Evolutionary conservation across 2,888 invertebrate genomes (phyloP), one percentile per base, ranked within the genome.

Genomic region (Brenthis hecate): DNA sequence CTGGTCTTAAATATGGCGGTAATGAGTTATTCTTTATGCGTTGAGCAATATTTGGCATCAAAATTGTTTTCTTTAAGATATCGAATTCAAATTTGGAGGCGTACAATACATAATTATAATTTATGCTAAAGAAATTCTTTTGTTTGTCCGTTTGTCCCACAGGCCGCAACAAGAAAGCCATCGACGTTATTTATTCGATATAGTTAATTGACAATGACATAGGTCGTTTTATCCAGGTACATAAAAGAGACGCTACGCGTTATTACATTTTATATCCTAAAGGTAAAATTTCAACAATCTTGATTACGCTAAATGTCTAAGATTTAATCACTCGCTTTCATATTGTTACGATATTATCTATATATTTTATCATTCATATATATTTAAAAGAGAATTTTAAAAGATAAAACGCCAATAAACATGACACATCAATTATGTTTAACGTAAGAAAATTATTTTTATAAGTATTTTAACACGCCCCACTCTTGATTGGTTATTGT

Each of bases 1-100:
- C 78, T 81, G 79, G 78, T 80, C 82, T 83, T 87, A 86, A 28
- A 87, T 83, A 84, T 83, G 74, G 75, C 73, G 75, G 77, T 87
- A 86, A 88, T 87, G 87, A 86, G 81, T 80, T 78, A 79, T 81
- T 82, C 74, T 70, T 67, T 55, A 69, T 43, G 32, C 6, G 8
- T 56, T 19, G 14, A 54, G 28, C 43, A 58, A 53, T 60, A n/a
- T 16, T 56, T 23, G 60, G 64, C 47, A 56, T 53, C 6, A 3
- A 19, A 51, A 32, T 51, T 63, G 50, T 53, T 16, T 43, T 32
- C 0, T 66, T 43, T 23, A 19, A 19, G 19, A 51, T 51, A 2
- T 16, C 3, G 53, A 36, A 36, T 6, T 36, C 5, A 8, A 36
- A 1, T 36, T 36, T 8, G 6, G 36, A 36, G 6, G 36, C 36